These are phyloP conservation scores for Tapirus indicus DNA, from an alignment of 2,797 vertebrate species.

Conservation along the genomic window DNA sequence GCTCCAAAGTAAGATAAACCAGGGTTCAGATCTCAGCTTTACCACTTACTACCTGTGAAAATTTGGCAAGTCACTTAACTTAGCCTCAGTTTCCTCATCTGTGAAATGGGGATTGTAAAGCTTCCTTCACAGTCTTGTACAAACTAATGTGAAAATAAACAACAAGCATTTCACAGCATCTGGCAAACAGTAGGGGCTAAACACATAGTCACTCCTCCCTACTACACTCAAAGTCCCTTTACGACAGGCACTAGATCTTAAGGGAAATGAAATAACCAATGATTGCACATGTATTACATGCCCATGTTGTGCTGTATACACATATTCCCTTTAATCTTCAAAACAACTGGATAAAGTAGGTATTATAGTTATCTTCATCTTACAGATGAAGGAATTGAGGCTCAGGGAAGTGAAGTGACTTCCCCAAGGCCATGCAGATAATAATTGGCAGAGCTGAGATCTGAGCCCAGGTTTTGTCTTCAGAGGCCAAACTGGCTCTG, in stretches of 20 bases:
- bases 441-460: neutral
- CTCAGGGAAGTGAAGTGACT: neutral
- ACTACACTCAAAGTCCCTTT: neutral
- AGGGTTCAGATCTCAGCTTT: neutral
- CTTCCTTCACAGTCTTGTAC: neutral
- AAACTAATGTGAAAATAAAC: neutral
- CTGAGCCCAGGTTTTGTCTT: neutral
- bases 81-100: neutral
- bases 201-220: too few species aligned
- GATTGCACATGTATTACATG: neutral
- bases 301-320: fast-evolving
- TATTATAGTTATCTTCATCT: neutral
- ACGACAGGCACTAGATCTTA: neutral
- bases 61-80: neutral
- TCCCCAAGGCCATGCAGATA: neutral
- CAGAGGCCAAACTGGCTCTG: neutral
- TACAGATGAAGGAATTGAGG: neutral
- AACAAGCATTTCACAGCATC: neutral
- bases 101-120: neutral
- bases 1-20: neutral
- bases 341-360: neutral
- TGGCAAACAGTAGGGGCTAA: neutral
- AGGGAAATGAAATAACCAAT: neutral
- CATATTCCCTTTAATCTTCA: neutral
- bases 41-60: neutral